These are phyloP conservation scores for Thysanoteuthis rhombus DNA, from an alignment of 2,888 invertebrate genomes.

Conservation along the genomic window DNA sequence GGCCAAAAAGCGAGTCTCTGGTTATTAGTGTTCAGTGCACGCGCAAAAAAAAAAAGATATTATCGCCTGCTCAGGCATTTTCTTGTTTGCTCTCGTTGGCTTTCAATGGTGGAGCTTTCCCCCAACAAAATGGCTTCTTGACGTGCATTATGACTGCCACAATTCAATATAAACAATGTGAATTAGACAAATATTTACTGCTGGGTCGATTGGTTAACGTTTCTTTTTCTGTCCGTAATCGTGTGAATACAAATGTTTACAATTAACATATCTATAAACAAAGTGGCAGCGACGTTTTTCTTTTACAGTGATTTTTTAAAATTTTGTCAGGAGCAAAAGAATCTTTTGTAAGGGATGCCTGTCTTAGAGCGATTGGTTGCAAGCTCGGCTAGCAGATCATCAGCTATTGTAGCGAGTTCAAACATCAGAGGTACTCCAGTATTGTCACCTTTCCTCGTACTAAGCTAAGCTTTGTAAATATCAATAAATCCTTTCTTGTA, in stretches of 20 bases:
- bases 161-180: neutral
- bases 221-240: neutral
- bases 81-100: neutral
- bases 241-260: neutral
- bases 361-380: too few relatives aligned
- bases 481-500: too few relatives aligned
- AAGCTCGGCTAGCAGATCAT: too few relatives aligned
- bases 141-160: neutral
- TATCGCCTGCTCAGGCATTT: neutral
- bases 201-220: neutral
- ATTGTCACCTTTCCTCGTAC: too few relatives aligned
- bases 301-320: too few relatives aligned
- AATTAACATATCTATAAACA: too few relatives aligned
- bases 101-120: neutral
- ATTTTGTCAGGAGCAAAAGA: too few relatives aligned
- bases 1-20: neutral
- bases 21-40: neutral
- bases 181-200: neutral
- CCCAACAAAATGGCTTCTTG: neutral
- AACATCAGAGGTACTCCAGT: too few relatives aligned
- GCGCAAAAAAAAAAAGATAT: neutral
- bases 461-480: too few relatives aligned
- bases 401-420: too few relatives aligned
- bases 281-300: too few relatives aligned
- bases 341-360: too few relatives aligned